phyloP scores from a whole-genome alignment of 2,113 vertebrate genomes.

The Maccullochella peelii region DNA sequence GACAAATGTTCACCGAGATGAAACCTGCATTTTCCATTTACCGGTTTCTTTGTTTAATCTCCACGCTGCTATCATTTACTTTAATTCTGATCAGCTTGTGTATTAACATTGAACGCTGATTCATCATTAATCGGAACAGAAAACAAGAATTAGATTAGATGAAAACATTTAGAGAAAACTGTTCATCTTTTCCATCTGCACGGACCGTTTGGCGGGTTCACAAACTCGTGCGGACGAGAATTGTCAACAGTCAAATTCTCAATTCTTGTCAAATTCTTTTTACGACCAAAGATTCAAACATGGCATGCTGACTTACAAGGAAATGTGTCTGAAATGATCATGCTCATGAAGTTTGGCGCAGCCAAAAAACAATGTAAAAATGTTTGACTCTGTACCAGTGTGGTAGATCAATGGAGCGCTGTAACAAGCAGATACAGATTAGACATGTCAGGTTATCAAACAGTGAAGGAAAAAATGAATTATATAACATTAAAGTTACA shows the following conservation, averaged over 20 bases:
- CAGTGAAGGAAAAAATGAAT: not conserved
- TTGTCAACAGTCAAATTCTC: not conserved
- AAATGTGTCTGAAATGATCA: not conserved
- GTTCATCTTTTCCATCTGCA: not conserved
- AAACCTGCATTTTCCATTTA: not conserved
- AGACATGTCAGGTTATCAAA: not conserved
- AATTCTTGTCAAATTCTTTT: not conserved
- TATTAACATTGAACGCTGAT: not conserved
- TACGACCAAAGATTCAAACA: not conserved
- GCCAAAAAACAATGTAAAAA: not conserved
- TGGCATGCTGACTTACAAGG: fast-evolving
- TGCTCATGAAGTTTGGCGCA: not conserved
- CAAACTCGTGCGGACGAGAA: not conserved
- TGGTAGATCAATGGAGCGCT: not conserved
- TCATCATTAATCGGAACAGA: not conserved
- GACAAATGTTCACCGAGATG: not conserved
- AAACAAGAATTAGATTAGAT: not conserved
- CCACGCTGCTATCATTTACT: not conserved
- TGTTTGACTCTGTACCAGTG: not conserved
- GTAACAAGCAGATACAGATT: not conserved
- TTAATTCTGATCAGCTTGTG: not conserved
- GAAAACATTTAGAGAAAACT: not conserved
- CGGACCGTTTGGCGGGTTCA: not conserved
- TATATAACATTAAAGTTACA: not conserved
- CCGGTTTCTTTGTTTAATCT: not conserved